Conservation (phyloP, 2,797 vertebrate genomes). For the Poeciliopsis turneri region DNA sequence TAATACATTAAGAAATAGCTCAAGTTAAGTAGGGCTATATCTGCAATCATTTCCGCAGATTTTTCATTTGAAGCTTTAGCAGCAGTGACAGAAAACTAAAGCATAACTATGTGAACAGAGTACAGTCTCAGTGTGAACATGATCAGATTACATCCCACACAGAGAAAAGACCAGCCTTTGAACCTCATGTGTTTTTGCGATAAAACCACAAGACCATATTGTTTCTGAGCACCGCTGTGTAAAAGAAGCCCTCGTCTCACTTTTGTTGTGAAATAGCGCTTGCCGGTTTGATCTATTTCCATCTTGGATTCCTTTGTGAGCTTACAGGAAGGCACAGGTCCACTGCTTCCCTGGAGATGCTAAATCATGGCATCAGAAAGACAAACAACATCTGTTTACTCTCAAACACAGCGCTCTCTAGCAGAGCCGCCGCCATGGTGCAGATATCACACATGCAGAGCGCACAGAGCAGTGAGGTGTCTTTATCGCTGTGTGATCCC, state of each 20-base stretch:
- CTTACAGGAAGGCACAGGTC: slow-evolving; percentile 73
- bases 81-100: neutral
- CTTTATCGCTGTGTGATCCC: slow-evolving; percentile 51
- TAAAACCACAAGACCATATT: slow-evolving; percentile 38
- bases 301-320: slow-evolving; percentile 67
- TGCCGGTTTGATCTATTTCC: slow-evolving; percentile 69
- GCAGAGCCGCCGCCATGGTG: slow-evolving; percentile 57
- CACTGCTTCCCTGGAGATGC: slow-evolving; percentile 75
- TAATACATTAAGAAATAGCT: slow-evolving; percentile 22
- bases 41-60: slow-evolving; percentile 28
- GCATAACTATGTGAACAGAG: slow-evolving; percentile 14
- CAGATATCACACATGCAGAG: slow-evolving; percentile 59
- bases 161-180: slow-evolving; percentile 19
- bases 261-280: slow-evolving; percentile 61
- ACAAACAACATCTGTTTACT: slow-evolving; percentile 85
- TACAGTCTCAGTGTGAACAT: slow-evolving; percentile 6
- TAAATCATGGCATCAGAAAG: slow-evolving; percentile 81
- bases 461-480: slow-evolving; percentile 61
- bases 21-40: slow-evolving; percentile 18
- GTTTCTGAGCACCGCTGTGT: slow-evolving; percentile 33
- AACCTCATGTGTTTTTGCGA: slow-evolving; percentile 34
- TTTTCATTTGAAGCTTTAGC: neutral
- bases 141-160: slow-evolving; percentile 16
- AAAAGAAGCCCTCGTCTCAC: slow-evolving; percentile 27
- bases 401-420: slow-evolving; percentile 68